These are phyloP conservation scores for Diploscapter pachys DNA, from an alignment of 1,140 invertebrate species.

Conservation along the genomic window DNA sequence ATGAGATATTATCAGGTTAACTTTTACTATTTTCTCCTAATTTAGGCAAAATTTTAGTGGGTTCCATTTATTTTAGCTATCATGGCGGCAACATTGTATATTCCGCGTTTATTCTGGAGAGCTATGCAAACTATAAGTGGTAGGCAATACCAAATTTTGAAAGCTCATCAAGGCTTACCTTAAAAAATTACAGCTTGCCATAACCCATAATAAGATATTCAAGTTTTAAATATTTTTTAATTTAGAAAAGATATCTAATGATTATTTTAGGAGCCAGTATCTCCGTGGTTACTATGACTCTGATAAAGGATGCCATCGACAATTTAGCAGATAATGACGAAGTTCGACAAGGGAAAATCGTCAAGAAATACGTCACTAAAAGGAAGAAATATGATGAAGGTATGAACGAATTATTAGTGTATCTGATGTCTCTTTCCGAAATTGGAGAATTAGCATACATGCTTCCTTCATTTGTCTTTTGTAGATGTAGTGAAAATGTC, in stretches of 20 bases:
- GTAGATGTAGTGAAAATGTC: too few species aligned
- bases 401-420: background rate
- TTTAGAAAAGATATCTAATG: background rate
- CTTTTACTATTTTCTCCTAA: background rate
- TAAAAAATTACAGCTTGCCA: constrained; percentile 44
- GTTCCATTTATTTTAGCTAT: constrained; percentile 37
- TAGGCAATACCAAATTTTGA: constrained; percentile 14
- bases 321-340: too few species aligned
- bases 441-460: constrained; percentile 1
- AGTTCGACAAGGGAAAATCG: too few species aligned
- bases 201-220: background rate
- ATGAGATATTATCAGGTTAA: constrained; percentile 35
- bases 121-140: constrained; percentile 23
- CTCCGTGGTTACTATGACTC: constrained; percentile 4
- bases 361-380: too few species aligned
- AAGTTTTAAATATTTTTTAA: background rate
- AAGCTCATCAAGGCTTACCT: constrained; percentile 12
- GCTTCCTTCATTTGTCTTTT: too few species aligned
- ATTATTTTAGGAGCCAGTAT: constrained; percentile 4
- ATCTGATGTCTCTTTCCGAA: background rate
- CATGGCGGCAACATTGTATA: constrained; percentile 25
- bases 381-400: background rate
- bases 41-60: constrained; percentile 24
- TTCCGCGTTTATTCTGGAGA: constrained; percentile 36
- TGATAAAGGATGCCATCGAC: background rate